Evolutionary conservation across 2,797 vertebrate genomes (phyloP), one percentile per base, ranked within the genome.

Genomic region (Gallirallus australis): DNA sequence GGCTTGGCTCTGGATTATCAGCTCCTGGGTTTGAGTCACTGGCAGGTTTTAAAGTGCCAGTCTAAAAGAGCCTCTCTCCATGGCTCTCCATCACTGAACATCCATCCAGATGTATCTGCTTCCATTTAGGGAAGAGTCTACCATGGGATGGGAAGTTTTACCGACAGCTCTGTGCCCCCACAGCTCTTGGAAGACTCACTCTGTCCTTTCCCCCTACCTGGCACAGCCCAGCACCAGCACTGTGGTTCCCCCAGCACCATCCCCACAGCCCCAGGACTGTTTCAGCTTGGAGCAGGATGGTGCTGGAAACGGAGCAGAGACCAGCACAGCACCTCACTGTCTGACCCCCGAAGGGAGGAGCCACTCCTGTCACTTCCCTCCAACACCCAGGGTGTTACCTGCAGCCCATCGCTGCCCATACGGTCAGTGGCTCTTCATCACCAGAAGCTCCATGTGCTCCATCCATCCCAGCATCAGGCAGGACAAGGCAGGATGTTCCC

Each of bases 1-100:
- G 96, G 50, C 86, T 84, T 94, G 82, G 64, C 82, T 91, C 86
- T 63, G 75, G 94, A 96, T 95, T 86, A 91, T 69, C 15, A 1
- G 89, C 66, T 92, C 96, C 96, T 90, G 11, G 52, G 31, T 85
- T 88, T 93, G 96, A 97, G 96, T 80, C 94, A 50, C 83, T 2
- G 28, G 6, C 60, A 61, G 48, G 79, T 70, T 79, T 45, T 19
- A 45, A 45, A 45, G 42, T 45, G 42, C 42, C 42, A 45, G 42
- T 80, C 69, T 9, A 65, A 83, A 82, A 45, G 42, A 86, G 9
- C 53, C 71, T 48, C 25, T 81, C 59, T 40, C 5, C 64, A 6
- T 0, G 0, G 40, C 78, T 66, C 65, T 73, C 52, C 79, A 16
- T 5, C 40, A 2, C 0, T 1, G 37, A 16, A 31, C 25, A 18